Evolutionary conservation across 30 jellyfish, hydroid and myxozoan species (phyloP), one percentile per base, ranked within the genome.

Genomic region (Turritopsis dohrnii): DNA sequence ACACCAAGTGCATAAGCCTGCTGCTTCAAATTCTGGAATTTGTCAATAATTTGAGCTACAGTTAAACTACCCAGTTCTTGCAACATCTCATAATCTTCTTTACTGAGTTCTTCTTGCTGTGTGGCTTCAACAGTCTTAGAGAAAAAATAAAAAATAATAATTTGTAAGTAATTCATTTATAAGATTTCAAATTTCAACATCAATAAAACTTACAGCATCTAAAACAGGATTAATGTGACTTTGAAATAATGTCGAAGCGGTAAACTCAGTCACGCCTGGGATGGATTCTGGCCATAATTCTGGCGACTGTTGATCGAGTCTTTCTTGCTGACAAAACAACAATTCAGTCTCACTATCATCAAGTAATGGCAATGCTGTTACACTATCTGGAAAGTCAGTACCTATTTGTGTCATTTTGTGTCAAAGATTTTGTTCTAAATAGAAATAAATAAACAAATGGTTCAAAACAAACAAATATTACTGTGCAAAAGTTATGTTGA

Each of bases 51-150:
- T 84, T 92, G 98, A 18, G 96, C 71, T 5, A 90, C 80, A 20
- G 96, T 87, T 21, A 92, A 75, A 73, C 96, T 92, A 3, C 98
- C 96, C 65, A 92, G 85, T 71, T 92, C 98, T 87, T 92, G 96
- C 3, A 92, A 79, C 95, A 84, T 92, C 29, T 85, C 98, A 21
- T 71, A 75, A 80, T 92, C 98, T 24, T 88, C 96, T 74, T 87
- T 85, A 21, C 80, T 92, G 23, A 92, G 95, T 23, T 81, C 90
- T 23, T 30, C 72, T 18, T 77, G 72, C 72, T 30, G 7, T 8
- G 19, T 27, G 28, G 31, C 19, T 69, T 69, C 77, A n/a, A 69
- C 30, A 21, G 77, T 69, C 77, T 69, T n/a, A n/a, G n/a, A n/a
- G n/a, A n/a, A 69, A 69, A 69, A 1, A n/a, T 9, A 69, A 9